These are phyloP conservation scores for Gymnorhina tibicen DNA, from an alignment of 2,113 vertebrate genomes.

Conservation along the genomic window DNA sequence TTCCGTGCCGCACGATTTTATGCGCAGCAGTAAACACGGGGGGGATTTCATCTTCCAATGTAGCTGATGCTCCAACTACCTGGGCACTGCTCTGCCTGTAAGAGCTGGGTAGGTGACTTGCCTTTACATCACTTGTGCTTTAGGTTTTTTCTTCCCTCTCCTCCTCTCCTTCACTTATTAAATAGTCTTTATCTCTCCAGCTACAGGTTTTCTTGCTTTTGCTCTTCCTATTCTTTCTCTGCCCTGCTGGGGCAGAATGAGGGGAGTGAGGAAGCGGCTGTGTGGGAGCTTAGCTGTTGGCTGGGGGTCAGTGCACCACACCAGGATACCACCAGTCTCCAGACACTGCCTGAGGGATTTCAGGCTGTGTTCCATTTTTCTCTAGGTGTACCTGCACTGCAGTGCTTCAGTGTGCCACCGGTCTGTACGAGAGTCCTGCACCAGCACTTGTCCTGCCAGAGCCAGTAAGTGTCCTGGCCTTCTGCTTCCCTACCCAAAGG, in stretches of 20 bases:
- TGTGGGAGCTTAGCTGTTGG: neutral
- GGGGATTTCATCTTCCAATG: neutral
- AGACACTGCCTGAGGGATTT: neutral
- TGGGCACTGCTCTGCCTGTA: neutral
- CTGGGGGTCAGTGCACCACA: rapidly evolving
- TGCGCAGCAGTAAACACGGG: neutral
- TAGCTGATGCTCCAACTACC: neutral
- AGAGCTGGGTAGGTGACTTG: neutral
- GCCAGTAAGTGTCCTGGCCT: neutral
- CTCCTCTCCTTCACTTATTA: neutral
- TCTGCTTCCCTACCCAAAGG: neutral
- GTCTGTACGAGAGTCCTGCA: neutral
- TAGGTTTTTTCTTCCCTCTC: neutral
- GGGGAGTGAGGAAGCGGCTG: neutral
- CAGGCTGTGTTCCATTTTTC: neutral
- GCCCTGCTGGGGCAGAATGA: neutral
- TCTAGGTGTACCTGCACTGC: conserved; percentile 67
- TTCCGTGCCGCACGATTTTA: neutral
- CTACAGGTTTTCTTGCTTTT: neutral
- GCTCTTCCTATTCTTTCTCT: neutral
- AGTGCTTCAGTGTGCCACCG: conserved; percentile 43
- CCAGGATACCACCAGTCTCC: no score
- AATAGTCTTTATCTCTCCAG: neutral
- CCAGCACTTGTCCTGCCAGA: neutral
- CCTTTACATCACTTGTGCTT: neutral